phyloP scores from a whole-genome alignment of 1,140 invertebrate genomes.

The Papilio xuthus region DNA sequence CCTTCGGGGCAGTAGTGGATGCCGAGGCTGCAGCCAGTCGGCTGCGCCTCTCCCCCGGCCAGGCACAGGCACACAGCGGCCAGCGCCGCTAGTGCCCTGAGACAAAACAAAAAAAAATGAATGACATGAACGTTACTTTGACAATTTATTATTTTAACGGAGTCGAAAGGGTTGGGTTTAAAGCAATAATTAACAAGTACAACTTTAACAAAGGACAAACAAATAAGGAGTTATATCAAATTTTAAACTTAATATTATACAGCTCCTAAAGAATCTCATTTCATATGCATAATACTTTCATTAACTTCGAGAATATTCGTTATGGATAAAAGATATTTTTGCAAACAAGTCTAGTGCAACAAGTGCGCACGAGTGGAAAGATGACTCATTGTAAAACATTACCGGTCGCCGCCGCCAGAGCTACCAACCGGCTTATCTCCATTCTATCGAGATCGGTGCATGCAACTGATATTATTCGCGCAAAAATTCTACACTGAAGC shows the following conservation, averaged over 20 bases:
- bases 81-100: constrained; percentile 46
- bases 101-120: constrained; percentile 41
- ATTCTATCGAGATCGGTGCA: not conserved
- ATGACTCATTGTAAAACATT: constrained; percentile 17
- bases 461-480: constrained; percentile 14
- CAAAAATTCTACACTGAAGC: not conserved
- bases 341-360: constrained; percentile 23
- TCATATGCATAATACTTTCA: not conserved
- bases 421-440: constrained; percentile 2
- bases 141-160: not conserved
- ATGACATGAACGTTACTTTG: not conserved
- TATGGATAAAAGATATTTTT: constrained; percentile 6
- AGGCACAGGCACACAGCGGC: constrained; percentile 44
- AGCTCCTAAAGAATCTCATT: not conserved
- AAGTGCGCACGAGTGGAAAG: constrained; percentile 7
- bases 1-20: constrained; percentile 53
- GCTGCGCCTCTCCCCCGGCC: constrained; percentile 41
- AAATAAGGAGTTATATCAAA: not conserved
- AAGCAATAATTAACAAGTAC: too few relatives aligned
- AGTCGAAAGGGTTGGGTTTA: not conserved
- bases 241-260: not conserved
- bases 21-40: constrained; percentile 47
- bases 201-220: too few relatives aligned
- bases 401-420: not conserved
- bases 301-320: constrained; percentile 16